Base-by-base conservation (phyloP, 2,797 vertebrate species). In the Crax fasciolata region DNA sequence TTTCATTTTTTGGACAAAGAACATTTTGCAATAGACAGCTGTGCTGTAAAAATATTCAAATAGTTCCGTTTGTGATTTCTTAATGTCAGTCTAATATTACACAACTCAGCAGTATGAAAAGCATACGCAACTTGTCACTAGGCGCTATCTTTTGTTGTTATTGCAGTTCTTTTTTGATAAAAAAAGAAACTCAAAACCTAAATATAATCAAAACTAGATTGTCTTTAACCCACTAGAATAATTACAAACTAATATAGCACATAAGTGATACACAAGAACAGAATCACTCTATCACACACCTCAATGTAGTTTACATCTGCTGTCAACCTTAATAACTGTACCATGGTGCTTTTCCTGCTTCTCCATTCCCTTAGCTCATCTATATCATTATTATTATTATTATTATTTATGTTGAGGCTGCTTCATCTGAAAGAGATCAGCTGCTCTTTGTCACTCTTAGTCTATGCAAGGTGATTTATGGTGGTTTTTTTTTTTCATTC, bases 1-100 rank as follows among this genome's bases (percentile, higher is more conserved):
- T 51, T 85, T 71, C 81, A 30, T 0, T 65, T 95, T 86, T 82
- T 70, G 15, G 67, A 18, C 44, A 94, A 92, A 82, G 9, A 87
- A n/a, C 15, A 13, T 87, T 89, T 92, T 87, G 71, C 65, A 94
- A 77, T 62, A 84, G 68, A 70, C n/a, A 94, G 24, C 23, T 89
- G 52, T 85, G 41, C n/a, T 84, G 38, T 57, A 72, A 85, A 89
- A 95, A 75, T n/a, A 11, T 58, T 92, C 73, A 46, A 87, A 74
- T 13, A 65, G 52, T 49, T 67, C 51, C 77, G 54, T 46, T 94
- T 92, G 65, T 38, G 89, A 55, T 93, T 92, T 84, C 67, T 67
- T 83, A 41, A 74, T 84, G 82, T 84, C 75, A 67, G 15, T 35
- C 67, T 87, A 41, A 30, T 84, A 43, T 87, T 84, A 68, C 86